Evolutionary conservation across 2,888 invertebrate species (phyloP), one percentile per base, ranked within the genome.

Genomic region (Argyra leucocephala): DNA sequence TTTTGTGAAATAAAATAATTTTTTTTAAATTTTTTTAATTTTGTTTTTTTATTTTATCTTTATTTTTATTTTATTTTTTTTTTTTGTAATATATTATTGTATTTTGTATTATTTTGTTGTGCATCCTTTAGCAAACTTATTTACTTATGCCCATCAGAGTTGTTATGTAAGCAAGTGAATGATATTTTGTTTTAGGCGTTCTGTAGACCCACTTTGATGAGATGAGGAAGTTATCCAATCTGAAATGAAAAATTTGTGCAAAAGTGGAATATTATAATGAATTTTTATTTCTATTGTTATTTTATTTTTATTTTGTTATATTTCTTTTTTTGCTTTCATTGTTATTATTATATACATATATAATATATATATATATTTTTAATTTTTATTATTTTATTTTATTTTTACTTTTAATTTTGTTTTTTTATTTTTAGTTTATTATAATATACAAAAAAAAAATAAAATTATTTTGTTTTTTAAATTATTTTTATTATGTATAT

Each of bases 191-290:
- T 61, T 58, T 31, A 59, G 58, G 57, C 57, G 58, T 23, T 58
- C 21, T 57, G 58, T 48, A 15, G 31, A 37, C 36, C 64, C 64
- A 48, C 63, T 64, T 65, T 63, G 65, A 67, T 67, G 65, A 66
- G 64, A 67, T 67, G 67, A 69, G 66, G 63, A 66, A 69, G 67
- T 61, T 69, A 69, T 69, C 69, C 69, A 69, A 69, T 69, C 69
- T 67, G 69, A 69, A 67, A 65, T 67, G 67, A 66, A 69, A 48
- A 69, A 67, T 66, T 66, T 65, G 66, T 69, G 65, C 69, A 69
- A 48, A 48, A 69, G 67, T 69, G 67, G 67, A 69, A 69, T 69
- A 69, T 69, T 67, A 67, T 69, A 69, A 69, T 69, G 65, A 69
- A 69, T 67, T 69, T 69, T 67, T 67, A 64, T 67, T 69, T 67